Base-by-base conservation (phyloP, 2,888 invertebrate genomes). In the Syritta pipiens region DNA sequence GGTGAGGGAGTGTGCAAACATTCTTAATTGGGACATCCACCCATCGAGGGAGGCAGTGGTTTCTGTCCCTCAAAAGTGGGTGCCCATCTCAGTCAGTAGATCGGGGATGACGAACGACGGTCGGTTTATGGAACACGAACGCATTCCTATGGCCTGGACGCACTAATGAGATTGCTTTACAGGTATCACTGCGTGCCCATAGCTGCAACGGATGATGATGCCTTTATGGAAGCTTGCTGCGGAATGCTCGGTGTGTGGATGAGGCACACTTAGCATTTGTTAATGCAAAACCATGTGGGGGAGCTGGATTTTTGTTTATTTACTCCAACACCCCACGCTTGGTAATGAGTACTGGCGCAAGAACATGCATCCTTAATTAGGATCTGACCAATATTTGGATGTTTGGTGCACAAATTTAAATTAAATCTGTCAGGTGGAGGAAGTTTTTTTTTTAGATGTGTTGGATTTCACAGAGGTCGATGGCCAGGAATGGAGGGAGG, bases 21-120 rank as follows among this genome's bases (percentile, higher is more conserved):
- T 35, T 46, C 59, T 46, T 60, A 46, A 60, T 60, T 60, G 46
- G 46, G 48, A 48, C 28, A 48, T 46, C 59, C 32, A 20, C 46
- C 20, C 30, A 10, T 22, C 14, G 20, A 6, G 30, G 42, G 44
- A 3, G 22, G 22, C 12, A 22, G 3, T 40, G 14, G 10, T 35
- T 49, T 37, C 9, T 1, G 48, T 60, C 44, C 7, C 42, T 10
- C 53, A 42, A 51, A 28, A 59, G 20, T 26, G 35, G 24, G 14
- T 37, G 10, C 1, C 4, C n/a, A 20, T 48, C 14, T 49, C 4
- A 44, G 37, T 32, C 40, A 49, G 51, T 48, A 6, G 32, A 20
- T 44, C 32, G 59, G 17, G 35, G 35, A 53, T 4, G 32, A 28
- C 28, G 60, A 19, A 60, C 51, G 28, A 26, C 9, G 30, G 30